Evolutionary conservation across 1,140 invertebrate species (phyloP).

Genomic region (Phymorhynchus buccinoides): DNA sequence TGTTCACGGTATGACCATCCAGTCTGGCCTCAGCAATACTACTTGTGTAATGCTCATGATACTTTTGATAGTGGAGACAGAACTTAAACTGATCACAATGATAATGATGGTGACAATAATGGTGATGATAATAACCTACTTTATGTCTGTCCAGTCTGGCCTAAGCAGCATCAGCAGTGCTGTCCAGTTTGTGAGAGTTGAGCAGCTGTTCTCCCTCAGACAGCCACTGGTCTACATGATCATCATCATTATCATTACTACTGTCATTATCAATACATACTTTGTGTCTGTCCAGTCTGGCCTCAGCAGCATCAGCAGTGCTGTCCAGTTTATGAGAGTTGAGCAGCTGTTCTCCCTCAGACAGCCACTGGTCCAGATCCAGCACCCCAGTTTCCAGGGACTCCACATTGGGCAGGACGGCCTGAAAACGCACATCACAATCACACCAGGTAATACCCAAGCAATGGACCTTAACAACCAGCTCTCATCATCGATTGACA

Average conservation of each 20-base stretch:
- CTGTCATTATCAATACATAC: too few species aligned
- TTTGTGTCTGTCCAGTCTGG: slow-evolving; percentile 87
- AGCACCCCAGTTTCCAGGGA: slow-evolving; percentile 88
- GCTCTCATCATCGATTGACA: too few species aligned
- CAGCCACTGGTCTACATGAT: slow-evolving; percentile 89
- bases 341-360: slow-evolving; percentile 85
- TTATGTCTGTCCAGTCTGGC: slow-evolving; percentile 87
- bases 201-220: slow-evolving; percentile 86
- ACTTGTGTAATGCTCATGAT: too few species aligned
- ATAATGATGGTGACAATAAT: too few species aligned
- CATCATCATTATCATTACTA: too few species aligned
- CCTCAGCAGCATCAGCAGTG: slow-evolving; percentile 83
- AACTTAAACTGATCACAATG: too few species aligned
- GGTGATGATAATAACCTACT: too few species aligned
- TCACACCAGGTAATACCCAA: too few species aligned
- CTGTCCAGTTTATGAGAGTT: slow-evolving; percentile 78
- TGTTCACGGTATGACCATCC: too few species aligned
- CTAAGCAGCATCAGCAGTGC: slow-evolving; percentile 83
- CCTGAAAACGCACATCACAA: slow-evolving; percentile 28
- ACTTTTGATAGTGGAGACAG: too few species aligned
- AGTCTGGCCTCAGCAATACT: too few species aligned
- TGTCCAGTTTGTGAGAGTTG: slow-evolving; percentile 77
- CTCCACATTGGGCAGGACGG: slow-evolving; percentile 88
- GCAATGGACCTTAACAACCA: too few species aligned
- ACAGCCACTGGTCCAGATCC: slow-evolving; percentile 89